phyloP scores from a whole-genome alignment of 2,888 invertebrate genomes.

The Luffia ferchaultella region DNA sequence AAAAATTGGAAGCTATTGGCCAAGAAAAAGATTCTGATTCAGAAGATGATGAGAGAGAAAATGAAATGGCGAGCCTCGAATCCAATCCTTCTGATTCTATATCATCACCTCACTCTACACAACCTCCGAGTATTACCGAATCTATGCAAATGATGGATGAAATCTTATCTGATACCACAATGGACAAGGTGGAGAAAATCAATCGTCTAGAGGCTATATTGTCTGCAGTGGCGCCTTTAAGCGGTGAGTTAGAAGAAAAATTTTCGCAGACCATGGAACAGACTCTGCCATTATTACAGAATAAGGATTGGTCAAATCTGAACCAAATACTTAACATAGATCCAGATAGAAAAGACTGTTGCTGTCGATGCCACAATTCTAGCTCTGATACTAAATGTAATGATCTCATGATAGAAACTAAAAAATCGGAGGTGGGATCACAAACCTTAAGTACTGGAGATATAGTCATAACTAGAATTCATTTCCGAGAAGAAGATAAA shows the following conservation, averaged over 20 bases:
- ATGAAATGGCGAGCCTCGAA: slow-evolving; percentile 83
- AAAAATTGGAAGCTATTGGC: slow-evolving; percentile 84
- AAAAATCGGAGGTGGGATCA: slow-evolving; percentile 68
- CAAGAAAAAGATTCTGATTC: slow-evolving; percentile 82
- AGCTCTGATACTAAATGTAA: slow-evolving; percentile 45
- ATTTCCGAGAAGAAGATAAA: slow-evolving; percentile 60
- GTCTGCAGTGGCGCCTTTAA: slow-evolving; percentile 78
- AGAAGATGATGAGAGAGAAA: slow-evolving; percentile 75
- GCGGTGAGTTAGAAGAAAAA: slow-evolving; percentile 64
- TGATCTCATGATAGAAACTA: slow-evolving; percentile 50
- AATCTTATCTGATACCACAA: slow-evolving; percentile 80
- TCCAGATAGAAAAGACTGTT: slow-evolving; percentile 54
- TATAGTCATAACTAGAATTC: slow-evolving; percentile 88
- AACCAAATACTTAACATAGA: slow-evolving; percentile 57
- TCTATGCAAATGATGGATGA: slow-evolving; percentile 91
- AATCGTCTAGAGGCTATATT: slow-evolving; percentile 87
- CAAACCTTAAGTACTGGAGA: slow-evolving; percentile 93
- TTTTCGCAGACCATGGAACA: slow-evolving; percentile 63
- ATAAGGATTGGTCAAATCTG: slow-evolving; percentile 60
- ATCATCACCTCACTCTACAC: slow-evolving; percentile 78
- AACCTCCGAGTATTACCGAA: slow-evolving; percentile 84
- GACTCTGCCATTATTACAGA: slow-evolving; percentile 57
- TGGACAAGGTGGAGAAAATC: slow-evolving; percentile 86
- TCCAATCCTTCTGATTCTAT: slow-evolving; percentile 81
- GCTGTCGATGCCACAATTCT: slow-evolving; percentile 65